phyloP scores from a whole-genome alignment of 35 echinoderm and acorn worm genomes.

The Eucidaris tribuloides region DNA sequence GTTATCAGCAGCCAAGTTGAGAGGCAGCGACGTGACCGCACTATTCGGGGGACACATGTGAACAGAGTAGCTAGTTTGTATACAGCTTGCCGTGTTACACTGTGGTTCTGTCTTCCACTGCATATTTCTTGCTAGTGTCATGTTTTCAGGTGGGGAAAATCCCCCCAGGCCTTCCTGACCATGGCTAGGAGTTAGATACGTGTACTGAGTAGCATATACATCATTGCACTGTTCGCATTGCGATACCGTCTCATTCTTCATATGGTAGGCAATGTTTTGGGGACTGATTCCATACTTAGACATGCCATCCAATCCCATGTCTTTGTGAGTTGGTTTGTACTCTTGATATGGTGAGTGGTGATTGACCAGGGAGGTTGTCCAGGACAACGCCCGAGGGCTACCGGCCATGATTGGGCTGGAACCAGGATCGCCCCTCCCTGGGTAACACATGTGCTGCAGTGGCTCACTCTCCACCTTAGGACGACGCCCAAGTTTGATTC shows the following conservation, averaged over 20 bases:
- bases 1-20: background rate
- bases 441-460: conserved; percentile 73
- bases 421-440: background rate
- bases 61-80: background rate
- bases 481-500: conserved; percentile 90
- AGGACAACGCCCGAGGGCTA: background rate
- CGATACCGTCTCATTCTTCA: background rate
- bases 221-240: conserved; percentile 5
- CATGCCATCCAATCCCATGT: conserved; percentile 1
- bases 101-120: conserved; percentile 1
- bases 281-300: background rate
- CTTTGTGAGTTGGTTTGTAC: background rate
- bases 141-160: background rate
- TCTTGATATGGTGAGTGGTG: background rate
- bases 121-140: background rate
- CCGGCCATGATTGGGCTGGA: conserved; percentile 2
- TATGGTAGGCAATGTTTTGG: background rate
- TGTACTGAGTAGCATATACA: background rate
- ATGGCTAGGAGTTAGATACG: background rate
- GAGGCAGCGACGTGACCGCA: background rate
- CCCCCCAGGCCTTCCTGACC: background rate
- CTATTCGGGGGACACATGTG: background rate
- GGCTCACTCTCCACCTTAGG: conserved; percentile 86
- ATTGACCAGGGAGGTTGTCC: background rate
- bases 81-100: background rate